phyloP scores from a whole-genome alignment of 2,888 invertebrate genomes.

The Drosophila nigricruria region DNA sequence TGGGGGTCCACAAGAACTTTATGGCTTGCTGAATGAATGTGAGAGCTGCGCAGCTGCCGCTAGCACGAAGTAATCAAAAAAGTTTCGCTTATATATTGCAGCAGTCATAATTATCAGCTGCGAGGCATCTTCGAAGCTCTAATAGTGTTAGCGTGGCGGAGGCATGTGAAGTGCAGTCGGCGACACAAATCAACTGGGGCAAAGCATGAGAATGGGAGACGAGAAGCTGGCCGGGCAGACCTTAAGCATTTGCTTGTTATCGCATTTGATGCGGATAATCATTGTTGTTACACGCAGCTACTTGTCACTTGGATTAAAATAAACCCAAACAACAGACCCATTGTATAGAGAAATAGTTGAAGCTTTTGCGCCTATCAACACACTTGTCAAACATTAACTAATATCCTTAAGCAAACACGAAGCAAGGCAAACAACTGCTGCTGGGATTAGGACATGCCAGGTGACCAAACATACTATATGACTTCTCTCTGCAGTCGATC shows the following conservation, averaged over 20 bases:
- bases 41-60: slow-evolving; percentile 77
- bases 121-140: slow-evolving; percentile 5
- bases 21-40: slow-evolving; percentile 60
- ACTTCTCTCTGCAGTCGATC: neutral
- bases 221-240: neutral
- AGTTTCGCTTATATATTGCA: slow-evolving; percentile 79
- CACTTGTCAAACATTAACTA: neutral
- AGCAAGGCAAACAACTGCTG: neutral
- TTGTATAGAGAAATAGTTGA: neutral
- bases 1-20: slow-evolving; percentile 58
- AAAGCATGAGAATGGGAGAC: no score
- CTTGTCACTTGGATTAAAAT: neutral
- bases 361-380: neutral
- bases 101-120: slow-evolving; percentile 43
- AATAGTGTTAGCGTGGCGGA: neutral
- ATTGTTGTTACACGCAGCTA: neutral
- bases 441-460: neutral
- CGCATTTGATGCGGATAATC: neutral
- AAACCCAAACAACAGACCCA: neutral
- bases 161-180: slow-evolving; percentile 2
- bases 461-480: neutral
- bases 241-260: slow-evolving; percentile 5
- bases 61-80: slow-evolving; percentile 82
- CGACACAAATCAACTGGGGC: slow-evolving; percentile 3
- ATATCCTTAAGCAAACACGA: neutral